Evolutionary conservation across 2,113 vertebrate genomes (phyloP).

Genomic region (Solenodon paradoxus): DNA sequence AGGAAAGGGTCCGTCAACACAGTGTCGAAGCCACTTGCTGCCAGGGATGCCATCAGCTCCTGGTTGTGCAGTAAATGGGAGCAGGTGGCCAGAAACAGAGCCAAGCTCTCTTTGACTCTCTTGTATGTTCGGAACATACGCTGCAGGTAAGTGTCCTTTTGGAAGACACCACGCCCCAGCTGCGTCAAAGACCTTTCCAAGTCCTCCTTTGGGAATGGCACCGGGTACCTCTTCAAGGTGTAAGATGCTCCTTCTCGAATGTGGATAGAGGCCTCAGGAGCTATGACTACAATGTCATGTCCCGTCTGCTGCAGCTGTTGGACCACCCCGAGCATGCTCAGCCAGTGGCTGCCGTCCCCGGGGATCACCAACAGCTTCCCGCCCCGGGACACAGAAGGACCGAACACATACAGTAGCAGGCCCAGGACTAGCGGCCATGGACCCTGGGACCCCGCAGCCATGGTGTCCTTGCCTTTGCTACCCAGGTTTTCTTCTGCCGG

Average conservation of each 20-base stretch:
- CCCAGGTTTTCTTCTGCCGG: background rate
- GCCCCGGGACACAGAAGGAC: background rate
- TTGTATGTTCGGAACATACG: constrained; percentile 35
- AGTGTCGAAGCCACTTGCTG: constrained; percentile 77
- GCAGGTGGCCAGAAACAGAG: constrained; percentile 73
- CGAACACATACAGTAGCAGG: constrained; percentile 37
- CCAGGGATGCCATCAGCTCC: constrained; percentile 82
- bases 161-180: rapidly evolving
- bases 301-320: constrained; percentile 85
- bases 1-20: constrained; percentile 89
- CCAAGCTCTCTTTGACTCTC: background rate
- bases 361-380: constrained; percentile 89
- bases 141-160: constrained; percentile 70
- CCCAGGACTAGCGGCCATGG: rapidly evolving
- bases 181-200: background rate
- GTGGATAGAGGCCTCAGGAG: constrained; percentile 77
- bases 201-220: constrained; percentile 79
- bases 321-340: constrained; percentile 82
- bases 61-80: constrained; percentile 83
- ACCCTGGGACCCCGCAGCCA: rapidly evolving
- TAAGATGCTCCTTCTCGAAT: constrained; percentile 80
- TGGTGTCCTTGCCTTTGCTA: background rate
- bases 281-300: constrained; percentile 85
- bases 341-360: constrained; percentile 93
- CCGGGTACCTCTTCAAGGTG: constrained; percentile 78